Conservation (phyloP, 2,797 vertebrate genomes). For the Pangasius krempfi region DNA sequence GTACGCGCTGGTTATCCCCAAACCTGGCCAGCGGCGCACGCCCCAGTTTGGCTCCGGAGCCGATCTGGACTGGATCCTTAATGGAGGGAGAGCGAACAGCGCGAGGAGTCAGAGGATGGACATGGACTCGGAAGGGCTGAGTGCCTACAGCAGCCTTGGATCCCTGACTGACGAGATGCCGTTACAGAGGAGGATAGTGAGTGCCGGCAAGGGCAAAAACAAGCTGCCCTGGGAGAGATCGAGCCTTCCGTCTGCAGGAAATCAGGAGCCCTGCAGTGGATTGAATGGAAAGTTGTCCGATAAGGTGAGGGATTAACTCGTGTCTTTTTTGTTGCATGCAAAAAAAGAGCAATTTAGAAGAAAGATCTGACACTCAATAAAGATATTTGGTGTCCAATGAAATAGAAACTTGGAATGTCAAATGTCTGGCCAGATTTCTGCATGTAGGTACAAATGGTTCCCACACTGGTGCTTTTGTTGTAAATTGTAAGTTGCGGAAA, state of each 20-base stretch:
- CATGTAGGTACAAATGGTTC: neutral
- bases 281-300: constrained; percentile 65
- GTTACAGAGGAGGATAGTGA: constrained; percentile 82
- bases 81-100: constrained; percentile 78
- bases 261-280: constrained; percentile 60
- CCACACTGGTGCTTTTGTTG: too few species aligned
- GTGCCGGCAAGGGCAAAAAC: constrained; percentile 88
- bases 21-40: constrained; percentile 68
- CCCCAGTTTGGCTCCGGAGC: constrained; percentile 73
- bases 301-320: constrained; percentile 66
- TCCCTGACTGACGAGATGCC: constrained; percentile 62
- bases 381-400: neutral
- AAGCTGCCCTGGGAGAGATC: constrained; percentile 91
- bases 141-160: constrained; percentile 70
- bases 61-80: constrained; percentile 87
- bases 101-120: constrained; percentile 76
- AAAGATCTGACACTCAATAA: too few species aligned
- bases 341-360: neutral
- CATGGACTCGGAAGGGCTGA: constrained; percentile 62
- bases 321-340: neutral
- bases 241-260: constrained; percentile 65
- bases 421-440: neutral
- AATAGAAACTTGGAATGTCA: neutral
- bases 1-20: constrained; percentile 79
- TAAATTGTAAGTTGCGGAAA: neutral